A percentile compares a stretch with the other conserved stretches of the same genome.
Evolutionary conservation across 1,140 invertebrate genomes (phyloP).

Genomic region (Zaprionus lachaisei): DNA sequence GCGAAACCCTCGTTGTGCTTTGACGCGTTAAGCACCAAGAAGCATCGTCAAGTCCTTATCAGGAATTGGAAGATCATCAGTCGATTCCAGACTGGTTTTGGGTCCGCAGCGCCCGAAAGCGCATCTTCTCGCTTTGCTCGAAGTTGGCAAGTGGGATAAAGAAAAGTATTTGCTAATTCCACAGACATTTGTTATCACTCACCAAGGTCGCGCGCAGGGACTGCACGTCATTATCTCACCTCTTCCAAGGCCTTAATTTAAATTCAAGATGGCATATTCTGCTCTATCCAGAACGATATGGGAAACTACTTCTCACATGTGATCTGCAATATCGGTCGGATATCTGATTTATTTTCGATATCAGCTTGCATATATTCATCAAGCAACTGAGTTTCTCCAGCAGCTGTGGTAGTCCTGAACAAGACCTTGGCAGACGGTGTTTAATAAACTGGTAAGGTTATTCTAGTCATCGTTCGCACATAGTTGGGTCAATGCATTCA

Average conservation of each 20-base stretch:
- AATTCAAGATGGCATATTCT: slow-evolving; percentile 86
- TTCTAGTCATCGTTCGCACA: too few species aligned
- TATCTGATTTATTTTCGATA: too few species aligned
- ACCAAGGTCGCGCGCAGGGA: too few species aligned
- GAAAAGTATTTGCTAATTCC: too few species aligned
- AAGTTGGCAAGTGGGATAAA: slow-evolving; percentile 85
- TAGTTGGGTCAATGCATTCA: slow-evolving; percentile 91
- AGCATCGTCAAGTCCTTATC: slow-evolving; percentile 92
- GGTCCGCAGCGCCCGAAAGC: too few species aligned
- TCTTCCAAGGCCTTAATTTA: too few species aligned
- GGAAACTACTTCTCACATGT: slow-evolving; percentile 88
- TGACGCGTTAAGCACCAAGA: slow-evolving; percentile 91
- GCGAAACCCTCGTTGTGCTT: slow-evolving; percentile 94
- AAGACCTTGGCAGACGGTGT: slow-evolving; percentile 58
- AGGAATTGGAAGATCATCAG: slow-evolving; percentile 11
- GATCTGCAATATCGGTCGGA: slow-evolving; percentile 85
- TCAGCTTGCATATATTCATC: too few species aligned
- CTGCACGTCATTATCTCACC: too few species aligned
- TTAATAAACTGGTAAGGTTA: too few species aligned
- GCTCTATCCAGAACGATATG: slow-evolving; percentile 93
- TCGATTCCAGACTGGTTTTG: too few species aligned
- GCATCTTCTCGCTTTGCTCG: slow-evolving; percentile 86
- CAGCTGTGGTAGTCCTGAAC: slow-evolving; percentile 92
- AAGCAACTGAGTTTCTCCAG: slow-evolving; percentile 90
- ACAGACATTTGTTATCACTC: too few species aligned